A percentile compares a stretch with the other conserved stretches of the same genome.
Evolutionary conservation across 2,888 invertebrate genomes (phyloP).

Genomic region (Maniola hyperantus): DNA sequence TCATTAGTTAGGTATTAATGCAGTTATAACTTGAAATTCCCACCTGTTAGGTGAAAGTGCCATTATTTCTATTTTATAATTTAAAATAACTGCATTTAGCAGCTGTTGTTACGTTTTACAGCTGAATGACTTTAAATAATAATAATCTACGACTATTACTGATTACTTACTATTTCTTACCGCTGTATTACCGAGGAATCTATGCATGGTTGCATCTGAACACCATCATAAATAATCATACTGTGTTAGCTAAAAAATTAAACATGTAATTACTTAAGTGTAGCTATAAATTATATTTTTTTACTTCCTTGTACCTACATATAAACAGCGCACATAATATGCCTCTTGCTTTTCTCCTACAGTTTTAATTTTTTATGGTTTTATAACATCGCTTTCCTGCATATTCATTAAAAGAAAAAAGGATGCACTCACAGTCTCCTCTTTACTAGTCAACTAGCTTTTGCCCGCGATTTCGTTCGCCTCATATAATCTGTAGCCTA

Average conservation of each 20-base stretch:
- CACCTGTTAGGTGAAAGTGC: conserved; percentile 31
- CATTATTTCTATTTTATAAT: conserved; percentile 24
- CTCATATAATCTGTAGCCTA: too few relatives aligned
- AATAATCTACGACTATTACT: conserved; percentile 26
- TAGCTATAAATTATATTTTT: conserved; percentile 3
- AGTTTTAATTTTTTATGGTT: neutral
- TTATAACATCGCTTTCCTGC: neutral
- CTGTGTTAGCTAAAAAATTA: conserved; percentile 5
- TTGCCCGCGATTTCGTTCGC: too few relatives aligned
- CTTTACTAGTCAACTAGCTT: too few relatives aligned
- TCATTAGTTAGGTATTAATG: too few relatives aligned
- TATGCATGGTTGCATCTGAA: conserved; percentile 14
- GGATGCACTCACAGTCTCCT: too few relatives aligned
- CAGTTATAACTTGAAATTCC: conserved; percentile 2
- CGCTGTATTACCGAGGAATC: conserved; percentile 5
- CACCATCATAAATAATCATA: conserved; percentile 2
- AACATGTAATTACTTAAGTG: neutral
- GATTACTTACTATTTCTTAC: conserved; percentile 6
- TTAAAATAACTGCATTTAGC: conserved; percentile 25
- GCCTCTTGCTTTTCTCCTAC: neutral
- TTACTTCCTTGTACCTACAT: neutral
- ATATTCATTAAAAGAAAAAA: neutral
- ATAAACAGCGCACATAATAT: neutral
- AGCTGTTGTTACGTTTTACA: conserved; percentile 32
- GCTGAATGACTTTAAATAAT: conserved; percentile 19